These are phyloP conservation scores for Lymantria monacha DNA, from an alignment of 2,888 invertebrate genomes.

Conservation along the genomic window DNA sequence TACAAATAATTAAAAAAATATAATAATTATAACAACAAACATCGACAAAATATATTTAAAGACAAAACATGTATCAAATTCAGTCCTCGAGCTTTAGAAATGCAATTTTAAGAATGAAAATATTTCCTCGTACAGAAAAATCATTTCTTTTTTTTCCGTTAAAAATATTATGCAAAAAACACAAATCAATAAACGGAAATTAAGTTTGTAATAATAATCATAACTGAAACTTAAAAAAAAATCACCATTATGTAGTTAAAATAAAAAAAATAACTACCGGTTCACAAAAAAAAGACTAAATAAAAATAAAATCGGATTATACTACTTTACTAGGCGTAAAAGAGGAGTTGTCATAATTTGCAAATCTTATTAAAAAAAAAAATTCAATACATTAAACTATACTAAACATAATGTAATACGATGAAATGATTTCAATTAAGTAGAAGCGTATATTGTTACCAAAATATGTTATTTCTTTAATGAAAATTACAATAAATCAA, in stretches of 20 bases:
- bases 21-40: conserved; percentile 84
- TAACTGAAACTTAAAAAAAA: conserved; percentile 55
- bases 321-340: conserved; percentile 46
- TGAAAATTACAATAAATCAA: conserved; percentile 45
- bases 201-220: conserved; percentile 44
- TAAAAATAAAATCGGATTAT: conserved; percentile 40
- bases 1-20: conserved; percentile 86
- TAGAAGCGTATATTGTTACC: conserved; percentile 77
- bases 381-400: conserved; percentile 71
- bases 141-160: conserved; percentile 49
- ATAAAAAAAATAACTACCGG: conserved; percentile 49
- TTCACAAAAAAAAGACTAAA: conserved; percentile 41
- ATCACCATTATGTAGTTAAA: conserved; percentile 58
- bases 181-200: conserved; percentile 41
- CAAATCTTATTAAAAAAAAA: conserved; percentile 65
- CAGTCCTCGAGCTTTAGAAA: conserved; percentile 79
- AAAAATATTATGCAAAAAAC: conserved; percentile 76
- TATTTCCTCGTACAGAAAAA: conserved; percentile 52
- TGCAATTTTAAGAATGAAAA: conserved; percentile 79
- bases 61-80: conserved; percentile 80
- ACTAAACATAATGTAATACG: conserved; percentile 80
- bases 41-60: conserved; percentile 83
- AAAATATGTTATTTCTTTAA: conserved; percentile 44
- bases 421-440: conserved; percentile 74
- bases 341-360: conserved; percentile 76